Base-by-base conservation (phyloP, 2,888 invertebrate species). In the Odontothrips loti region DNA sequence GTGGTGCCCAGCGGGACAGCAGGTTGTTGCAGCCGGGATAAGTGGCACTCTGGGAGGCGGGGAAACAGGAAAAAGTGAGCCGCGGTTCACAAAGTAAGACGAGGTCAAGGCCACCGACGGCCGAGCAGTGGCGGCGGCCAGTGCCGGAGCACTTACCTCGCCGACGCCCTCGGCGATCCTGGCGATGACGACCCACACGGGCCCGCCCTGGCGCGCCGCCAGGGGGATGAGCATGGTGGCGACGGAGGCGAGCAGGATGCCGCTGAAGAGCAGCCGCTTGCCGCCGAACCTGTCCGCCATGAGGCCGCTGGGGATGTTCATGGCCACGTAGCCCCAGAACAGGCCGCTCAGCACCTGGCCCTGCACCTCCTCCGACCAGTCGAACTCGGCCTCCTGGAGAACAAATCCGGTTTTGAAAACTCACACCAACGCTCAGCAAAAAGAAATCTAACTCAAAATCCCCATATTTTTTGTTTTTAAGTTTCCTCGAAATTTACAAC, bases 1-100 rank as follows among this genome's bases (percentile, higher is more conserved):
- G 89, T 0, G 90, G 90, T 0, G 89, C 88, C 91, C 91, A 91
- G 84, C 90, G 87, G 0, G 91, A 90, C 82, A 91, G 85, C n/a
- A 91, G 84, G 2, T 89, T 86, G 6, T 90, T 89, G 86, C 93
- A 90, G 0, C 91, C 91, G 79, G 90, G 91, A 81, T 89, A 90
- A 0, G 90, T 89, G n/a, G 89, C 88, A 78, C 90, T 90, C 90
- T 91, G 83, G 80, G 68, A 23, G 51, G 51, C 2, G 8, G 51
- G 17, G 1, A 43, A 43, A 43, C 34, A 43, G 34, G 34, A 43
- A 43, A 43, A 43, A n/a, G n/a, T n/a, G n/a, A n/a, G n/a, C n/a
- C n/a, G n/a, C n/a, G n/a, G n/a, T n/a, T n/a, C n/a, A n/a, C n/a
- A n/a, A n/a, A n/a, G n/a, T n/a, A n/a, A n/a, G n/a, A n/a, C n/a